A percentile compares a stretch with the other conserved stretches of the same genome.
These are phyloP conservation scores for Papio anubis DNA, from an alignment of 2,113 vertebrate genomes.

Conservation along the genomic window DNA sequence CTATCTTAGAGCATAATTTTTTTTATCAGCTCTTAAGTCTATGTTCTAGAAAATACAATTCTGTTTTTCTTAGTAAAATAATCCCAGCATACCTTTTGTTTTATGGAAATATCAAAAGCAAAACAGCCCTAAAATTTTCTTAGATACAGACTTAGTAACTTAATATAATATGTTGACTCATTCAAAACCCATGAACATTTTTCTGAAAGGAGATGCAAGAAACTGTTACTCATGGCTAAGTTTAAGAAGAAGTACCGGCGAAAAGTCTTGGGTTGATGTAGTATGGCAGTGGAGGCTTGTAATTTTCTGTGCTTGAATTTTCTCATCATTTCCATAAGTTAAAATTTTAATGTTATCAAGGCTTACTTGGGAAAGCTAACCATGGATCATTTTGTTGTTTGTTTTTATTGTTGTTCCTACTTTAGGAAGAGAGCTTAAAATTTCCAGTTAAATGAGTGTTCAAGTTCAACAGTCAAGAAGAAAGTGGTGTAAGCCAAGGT, in stretches of 20 bases:
- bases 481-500: background rate
- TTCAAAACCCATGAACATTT: background rate
- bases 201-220: background rate
- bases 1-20: background rate
- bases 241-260: background rate
- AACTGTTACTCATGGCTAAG: background rate
- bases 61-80: background rate
- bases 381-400: background rate
- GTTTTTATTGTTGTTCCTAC: background rate
- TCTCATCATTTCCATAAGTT: background rate
- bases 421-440: background rate
- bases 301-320: background rate
- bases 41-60: background rate
- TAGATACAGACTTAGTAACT: background rate
- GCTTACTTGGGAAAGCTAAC: background rate
- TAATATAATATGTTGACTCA: background rate
- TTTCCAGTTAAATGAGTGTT: background rate
- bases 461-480: background rate
- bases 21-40: background rate
- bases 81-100: background rate
- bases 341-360: background rate
- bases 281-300: background rate
- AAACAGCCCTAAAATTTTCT: background rate
- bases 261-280: background rate
- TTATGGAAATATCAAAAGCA: background rate